Evolutionary conservation across 2,888 invertebrate genomes (phyloP), one percentile per base, ranked within the genome.

Genomic region (Drosophila merina): DNA sequence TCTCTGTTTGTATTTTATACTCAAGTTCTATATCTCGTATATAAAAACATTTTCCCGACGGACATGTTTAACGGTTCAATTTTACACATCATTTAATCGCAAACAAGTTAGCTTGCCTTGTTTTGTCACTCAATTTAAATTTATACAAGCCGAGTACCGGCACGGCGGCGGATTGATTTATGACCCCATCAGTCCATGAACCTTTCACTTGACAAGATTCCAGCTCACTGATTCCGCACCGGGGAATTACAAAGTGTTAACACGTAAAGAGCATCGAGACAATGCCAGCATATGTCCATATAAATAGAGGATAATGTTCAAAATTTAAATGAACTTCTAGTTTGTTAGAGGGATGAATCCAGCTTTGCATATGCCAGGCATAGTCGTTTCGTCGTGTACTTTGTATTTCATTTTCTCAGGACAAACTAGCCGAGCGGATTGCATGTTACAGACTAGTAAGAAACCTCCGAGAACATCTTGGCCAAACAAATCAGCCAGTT

Each of bases 1-100:
- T 14, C 25, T 44, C 20, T 10, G 44, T 44, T 44, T 44, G 25
- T 25, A 44, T 20, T 44, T 42, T 42, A 2, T 40, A 2, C 40
- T 40, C 33, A 33, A 58, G 48, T 60, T 1, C 1, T 20, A 20
- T 20, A 20, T 20, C 20, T 20, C 20, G 44, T 45, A 31, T 28
- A 36, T 12, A 48, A 48, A 58, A 36, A 36, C 36, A 45, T 57
- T 28, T 58, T 81, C 89, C 88, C 88, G 68, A 62, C 57, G 90
- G 90, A 88, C 77, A 79, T 60, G 74, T 80, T 84, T 80, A 82
- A 87, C 76, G 84, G 84, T 79, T 89, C 89, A 84, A 89, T 89
- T 89, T 89, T 86, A 88, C 89, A 89, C 89, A 81, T 89, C 90
- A 90, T 89, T 89, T 88, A 89, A 88, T 88, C 76, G 77, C 59